Evolutionary conservation across 1,140 invertebrate species (phyloP), one percentile per base, ranked within the genome.

Genomic region (Psilanteris sp.): DNA sequence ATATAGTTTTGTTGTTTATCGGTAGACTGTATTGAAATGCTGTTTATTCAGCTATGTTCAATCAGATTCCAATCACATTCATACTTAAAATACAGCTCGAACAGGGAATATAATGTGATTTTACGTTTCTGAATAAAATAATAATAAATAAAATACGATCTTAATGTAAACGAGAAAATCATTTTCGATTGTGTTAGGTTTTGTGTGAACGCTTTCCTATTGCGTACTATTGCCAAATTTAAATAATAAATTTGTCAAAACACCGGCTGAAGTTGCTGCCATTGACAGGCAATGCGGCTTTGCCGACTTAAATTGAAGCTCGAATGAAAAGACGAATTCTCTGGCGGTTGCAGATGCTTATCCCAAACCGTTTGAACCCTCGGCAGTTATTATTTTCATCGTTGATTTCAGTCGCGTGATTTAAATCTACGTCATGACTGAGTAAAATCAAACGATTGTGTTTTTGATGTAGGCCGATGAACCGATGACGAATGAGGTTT

Each of bases 401-500:
- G 81, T 79, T 80, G 81, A 85, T 83, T 84, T 62, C 57, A 82
- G 48, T 73, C 75, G 78, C 79, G 78, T 78, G 73, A 80, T 77
- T 75, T 70, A 20, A 59, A 57, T 50, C 31, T 24, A 59, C 22
- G 39, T 36, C 13, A 39, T 27, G 46, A 71, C 29, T 57, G 50
- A 15, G 34, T 5, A 44, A 73, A 64, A 73, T 64, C 59, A 68
- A 79, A 79, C 74, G 71, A 68, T 81, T 81, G 71, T 82, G 81
- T 43, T 80, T 67, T 24, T 82, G 84, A 84, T 82, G 64, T 79
- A 55, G 77, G 83, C 77, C 78, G 74, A 83, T 79, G 74, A 78
- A 67, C 50, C 55, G 41, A 67, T 59, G 70, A 74, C 70, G 61
- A 72, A 64, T 57, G 41, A 34, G 46, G 50, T 50, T 61, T 27